A percentile compares a stretch with the other conserved stretches of the same genome.
phyloP scores from a whole-genome alignment of 1,140 invertebrate species.

The Nasonia longicornis region DNA sequence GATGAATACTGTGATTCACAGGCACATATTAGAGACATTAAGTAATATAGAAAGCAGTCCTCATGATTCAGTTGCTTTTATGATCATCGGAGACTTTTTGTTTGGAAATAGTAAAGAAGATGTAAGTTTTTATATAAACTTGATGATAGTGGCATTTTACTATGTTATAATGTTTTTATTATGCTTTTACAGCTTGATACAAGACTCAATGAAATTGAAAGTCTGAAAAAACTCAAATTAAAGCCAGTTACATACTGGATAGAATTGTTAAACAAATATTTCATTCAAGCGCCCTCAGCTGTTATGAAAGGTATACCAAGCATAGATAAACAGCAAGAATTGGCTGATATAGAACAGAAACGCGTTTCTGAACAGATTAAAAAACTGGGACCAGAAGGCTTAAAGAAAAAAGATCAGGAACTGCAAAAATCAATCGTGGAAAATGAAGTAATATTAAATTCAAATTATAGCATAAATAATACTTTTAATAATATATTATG shows the following conservation, averaged over 20 bases:
- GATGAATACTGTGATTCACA: conserved; percentile 79
- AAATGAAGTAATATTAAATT: conserved; percentile 76
- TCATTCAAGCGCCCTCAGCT: conserved; percentile 73
- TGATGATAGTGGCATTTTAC: conserved; percentile 14
- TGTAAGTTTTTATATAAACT: conserved; percentile 70
- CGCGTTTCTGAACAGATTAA: conserved; percentile 76
- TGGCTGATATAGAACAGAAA: conserved; percentile 76
- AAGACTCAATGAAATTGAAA: conserved; percentile 78
- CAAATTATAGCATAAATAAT: conserved; percentile 11
- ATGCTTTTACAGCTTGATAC: conserved; percentile 74
- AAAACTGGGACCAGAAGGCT: conserved; percentile 76
- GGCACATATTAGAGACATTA: conserved; percentile 79
- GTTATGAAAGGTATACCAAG: conserved; percentile 72
- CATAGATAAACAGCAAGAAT: conserved; percentile 71
- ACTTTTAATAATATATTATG: background rate
- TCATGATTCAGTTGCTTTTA: conserved; percentile 80
- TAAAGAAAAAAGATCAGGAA: conserved; percentile 74
- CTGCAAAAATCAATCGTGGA: conserved; percentile 78
- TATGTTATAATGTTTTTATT: conserved; percentile 41
- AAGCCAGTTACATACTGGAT: conserved; percentile 81
- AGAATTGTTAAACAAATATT: conserved; percentile 77
- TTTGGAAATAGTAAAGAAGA: conserved; percentile 82
- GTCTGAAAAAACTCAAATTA: conserved; percentile 73
- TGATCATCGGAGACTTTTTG: conserved; percentile 84
- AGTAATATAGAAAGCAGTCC: conserved; percentile 82